phyloP scores from a whole-genome alignment of 1,140 invertebrate species.

The Nasonia giraulti region DNA sequence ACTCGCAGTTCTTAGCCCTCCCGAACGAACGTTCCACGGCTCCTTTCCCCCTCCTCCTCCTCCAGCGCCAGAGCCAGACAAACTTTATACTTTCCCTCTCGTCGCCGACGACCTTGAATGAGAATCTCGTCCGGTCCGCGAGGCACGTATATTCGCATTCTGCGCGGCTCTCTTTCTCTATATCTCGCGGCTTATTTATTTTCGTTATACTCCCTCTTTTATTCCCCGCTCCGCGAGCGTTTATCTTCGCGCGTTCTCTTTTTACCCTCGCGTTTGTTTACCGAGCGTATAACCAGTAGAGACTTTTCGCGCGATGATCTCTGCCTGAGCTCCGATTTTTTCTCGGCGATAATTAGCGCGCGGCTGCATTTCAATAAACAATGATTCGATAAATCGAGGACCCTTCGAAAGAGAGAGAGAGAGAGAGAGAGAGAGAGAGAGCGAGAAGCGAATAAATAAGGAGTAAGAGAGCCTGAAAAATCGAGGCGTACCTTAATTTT shows the following conservation, averaged over 20 bases:
- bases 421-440: no score
- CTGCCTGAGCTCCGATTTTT: neutral
- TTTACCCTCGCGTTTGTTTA: constrained; percentile 43
- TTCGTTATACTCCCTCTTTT: constrained; percentile 26
- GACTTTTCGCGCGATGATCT: constrained; percentile 4
- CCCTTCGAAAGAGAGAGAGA: neutral
- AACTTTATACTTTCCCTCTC: constrained; percentile 53
- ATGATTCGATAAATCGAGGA: neutral
- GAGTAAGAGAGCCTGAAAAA: constrained; percentile 13
- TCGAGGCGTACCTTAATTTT: constrained; percentile 3
- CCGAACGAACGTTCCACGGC: neutral
- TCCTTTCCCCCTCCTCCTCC: neutral
- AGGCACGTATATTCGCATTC: constrained; percentile 49
- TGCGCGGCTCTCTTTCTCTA: constrained; percentile 29
- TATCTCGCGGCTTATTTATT: constrained; percentile 33
- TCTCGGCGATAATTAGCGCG: neutral
- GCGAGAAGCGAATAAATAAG: constrained; percentile 14
- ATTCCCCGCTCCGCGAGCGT: constrained; percentile 34
- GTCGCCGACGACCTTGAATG: constrained; percentile 52
- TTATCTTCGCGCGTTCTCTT: constrained; percentile 15
- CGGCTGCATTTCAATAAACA: neutral
- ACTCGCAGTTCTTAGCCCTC: neutral
- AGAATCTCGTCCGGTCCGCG: constrained; percentile 50
- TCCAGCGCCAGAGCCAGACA: constrained; percentile 21
- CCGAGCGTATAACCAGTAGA: neutral